phyloP scores from a whole-genome alignment of 2,797 vertebrate species.

The Macropus fuliginosus region DNA sequence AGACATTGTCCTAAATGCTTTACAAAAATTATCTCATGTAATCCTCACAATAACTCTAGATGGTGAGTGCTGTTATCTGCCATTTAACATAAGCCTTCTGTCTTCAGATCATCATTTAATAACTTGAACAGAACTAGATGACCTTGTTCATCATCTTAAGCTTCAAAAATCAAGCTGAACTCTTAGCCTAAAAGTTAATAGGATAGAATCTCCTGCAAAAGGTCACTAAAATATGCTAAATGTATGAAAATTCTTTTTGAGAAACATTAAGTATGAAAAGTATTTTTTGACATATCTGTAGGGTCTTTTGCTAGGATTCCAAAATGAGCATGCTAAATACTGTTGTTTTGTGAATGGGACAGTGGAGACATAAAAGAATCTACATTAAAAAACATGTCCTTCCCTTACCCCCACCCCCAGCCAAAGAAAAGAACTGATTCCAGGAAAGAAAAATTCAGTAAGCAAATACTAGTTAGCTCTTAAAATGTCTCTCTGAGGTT shows the following conservation, averaged over 20 bases:
- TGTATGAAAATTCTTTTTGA: not conserved
- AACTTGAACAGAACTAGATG: not conserved
- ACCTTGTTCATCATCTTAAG: not conserved
- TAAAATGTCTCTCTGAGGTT: not conserved
- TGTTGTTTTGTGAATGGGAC: not conserved
- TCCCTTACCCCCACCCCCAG: not conserved
- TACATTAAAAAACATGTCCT: not conserved
- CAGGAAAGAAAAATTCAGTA: not conserved
- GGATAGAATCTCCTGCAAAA: not conserved
- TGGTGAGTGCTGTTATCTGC: not conserved
- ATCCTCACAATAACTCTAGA: not conserved
- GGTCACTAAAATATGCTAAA: not conserved
- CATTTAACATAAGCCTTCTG: not conserved
- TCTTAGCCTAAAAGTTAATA: not conserved
- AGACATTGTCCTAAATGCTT: not conserved
- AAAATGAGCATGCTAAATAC: not conserved
- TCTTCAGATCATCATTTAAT: not conserved
- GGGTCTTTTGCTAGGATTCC: not conserved
- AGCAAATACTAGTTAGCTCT: not conserved
- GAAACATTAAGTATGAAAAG: not conserved
- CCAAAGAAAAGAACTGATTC: not conserved
- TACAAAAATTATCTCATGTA: not conserved
- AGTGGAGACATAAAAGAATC: not conserved
- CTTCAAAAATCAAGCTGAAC: not conserved
- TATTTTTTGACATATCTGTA: not conserved